phyloP scores from a whole-genome alignment of 2,797 vertebrate genomes.

The Rhinella marina region DNA sequence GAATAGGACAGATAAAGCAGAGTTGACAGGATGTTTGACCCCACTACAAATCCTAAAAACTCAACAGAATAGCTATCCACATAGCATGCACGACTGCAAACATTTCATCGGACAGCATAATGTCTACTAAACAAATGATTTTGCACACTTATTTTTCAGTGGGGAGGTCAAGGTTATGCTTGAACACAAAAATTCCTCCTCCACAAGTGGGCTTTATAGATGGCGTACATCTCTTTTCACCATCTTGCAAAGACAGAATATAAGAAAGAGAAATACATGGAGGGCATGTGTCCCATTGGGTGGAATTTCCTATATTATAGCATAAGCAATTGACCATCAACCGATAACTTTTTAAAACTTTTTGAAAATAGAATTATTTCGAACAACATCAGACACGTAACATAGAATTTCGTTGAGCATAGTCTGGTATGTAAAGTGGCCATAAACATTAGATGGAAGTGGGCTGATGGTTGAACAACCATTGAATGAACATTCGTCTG shows the following conservation, averaged over 20 bases:
- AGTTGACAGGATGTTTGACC: background rate
- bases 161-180: background rate
- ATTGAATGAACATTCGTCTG: too few relatives aligned
- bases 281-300: too few relatives aligned
- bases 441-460: too few relatives aligned
- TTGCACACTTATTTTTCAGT: background rate
- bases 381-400: slow-evolving; percentile 15
- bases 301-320: background rate
- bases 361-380: background rate
- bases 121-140: background rate
- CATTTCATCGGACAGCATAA: background rate
- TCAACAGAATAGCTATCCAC: background rate
- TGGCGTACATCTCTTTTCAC: background rate
- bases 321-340: background rate
- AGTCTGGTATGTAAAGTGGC: background rate
- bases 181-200: background rate
- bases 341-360: background rate
- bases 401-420: background rate
- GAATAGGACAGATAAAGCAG: background rate
- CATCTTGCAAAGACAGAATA: background rate
- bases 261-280: background rate
- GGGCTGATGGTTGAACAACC: too few relatives aligned
- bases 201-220: background rate
- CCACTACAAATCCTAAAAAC: background rate
- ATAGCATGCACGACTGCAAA: background rate